A percentile compares a stretch with the other conserved stretches of the same genome.
Conservation (phyloP, 2,888 invertebrate species). For the Halocaridina rubra region DNA sequence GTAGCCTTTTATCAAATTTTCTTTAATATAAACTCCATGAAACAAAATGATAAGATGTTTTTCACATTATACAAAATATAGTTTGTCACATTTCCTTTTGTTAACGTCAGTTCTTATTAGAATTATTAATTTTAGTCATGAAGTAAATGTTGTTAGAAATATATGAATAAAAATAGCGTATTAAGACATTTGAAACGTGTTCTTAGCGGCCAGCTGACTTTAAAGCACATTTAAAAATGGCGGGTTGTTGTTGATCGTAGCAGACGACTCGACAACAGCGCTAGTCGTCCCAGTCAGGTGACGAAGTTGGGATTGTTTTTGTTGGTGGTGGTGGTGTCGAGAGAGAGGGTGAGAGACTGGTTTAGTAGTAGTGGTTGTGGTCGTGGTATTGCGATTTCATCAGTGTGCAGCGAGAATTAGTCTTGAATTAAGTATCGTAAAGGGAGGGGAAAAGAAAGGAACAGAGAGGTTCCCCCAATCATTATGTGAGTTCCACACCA, state of each 20-base stretch:
- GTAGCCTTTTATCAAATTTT: too few species aligned
- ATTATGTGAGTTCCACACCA: conserved; percentile 26
- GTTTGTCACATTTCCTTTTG: not conserved
- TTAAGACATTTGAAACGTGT: not conserved
- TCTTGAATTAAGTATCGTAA: not conserved
- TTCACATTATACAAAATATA: too few species aligned
- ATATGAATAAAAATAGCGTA: not conserved
- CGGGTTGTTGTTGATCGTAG: not conserved
- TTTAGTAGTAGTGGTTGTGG: too few species aligned
- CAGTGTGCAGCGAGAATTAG: conserved; percentile 22
- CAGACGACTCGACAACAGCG: conserved; percentile 39
- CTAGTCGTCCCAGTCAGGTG: conserved; percentile 3
- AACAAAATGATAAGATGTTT: too few species aligned
- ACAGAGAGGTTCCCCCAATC: too few species aligned
- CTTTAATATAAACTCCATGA: too few species aligned
- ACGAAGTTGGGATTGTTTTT: not conserved
- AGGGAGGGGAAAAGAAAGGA: not conserved
- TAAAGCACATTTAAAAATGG: not conserved
- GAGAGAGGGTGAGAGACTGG: not conserved
- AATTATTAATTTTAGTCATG: not conserved
- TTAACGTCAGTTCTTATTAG: not conserved
- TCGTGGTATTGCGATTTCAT: not conserved
- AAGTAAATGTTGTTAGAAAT: not conserved
- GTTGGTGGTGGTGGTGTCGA: not conserved
- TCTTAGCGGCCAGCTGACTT: too few species aligned